These are phyloP conservation scores for Drosophila biarmipes DNA, from an alignment of 1,140 invertebrate species.

Conservation along the genomic window DNA sequence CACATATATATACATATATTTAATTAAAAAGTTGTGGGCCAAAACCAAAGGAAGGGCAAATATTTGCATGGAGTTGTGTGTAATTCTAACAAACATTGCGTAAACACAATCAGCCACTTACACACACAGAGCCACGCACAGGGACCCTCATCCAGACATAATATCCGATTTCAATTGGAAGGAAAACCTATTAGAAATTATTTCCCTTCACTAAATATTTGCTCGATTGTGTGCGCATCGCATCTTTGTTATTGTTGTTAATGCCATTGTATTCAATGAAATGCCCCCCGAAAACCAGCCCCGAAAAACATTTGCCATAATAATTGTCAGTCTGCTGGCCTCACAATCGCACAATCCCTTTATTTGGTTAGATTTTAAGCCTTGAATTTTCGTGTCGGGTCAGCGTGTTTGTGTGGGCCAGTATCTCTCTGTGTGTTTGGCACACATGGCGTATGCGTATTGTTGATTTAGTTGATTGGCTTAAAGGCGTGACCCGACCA, in stretches of 20 bases:
- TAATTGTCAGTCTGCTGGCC: conserved; percentile 42
- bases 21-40: conserved; percentile 66
- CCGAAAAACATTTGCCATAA: conserved; percentile 55
- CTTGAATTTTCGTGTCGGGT: conserved; percentile 60
- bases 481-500: conserved; percentile 57
- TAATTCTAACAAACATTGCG: conserved; percentile 57
- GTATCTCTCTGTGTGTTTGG: conserved; percentile 22
- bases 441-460: conserved; percentile 66
- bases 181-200: conserved; percentile 81
- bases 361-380: conserved; percentile 57
- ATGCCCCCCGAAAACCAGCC: neutral
- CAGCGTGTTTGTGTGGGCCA: conserved; percentile 20
- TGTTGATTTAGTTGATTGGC: conserved; percentile 78
- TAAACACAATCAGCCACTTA: conserved; percentile 39
- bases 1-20: conserved; percentile 32
- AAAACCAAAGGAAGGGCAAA: conserved; percentile 28
- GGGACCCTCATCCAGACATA: conserved; percentile 38
- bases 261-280: conserved; percentile 58
- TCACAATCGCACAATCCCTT: conserved; percentile 12
- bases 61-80: conserved; percentile 46
- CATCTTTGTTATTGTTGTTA: conserved; percentile 50
- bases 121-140: conserved; percentile 8
- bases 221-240: conserved; percentile 47
- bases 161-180: conserved; percentile 73
- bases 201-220: conserved; percentile 74